Percentiles rank a stretch among this genome's conserved stretches.
Evolutionary conservation across 2,888 invertebrate genomes (phyloP).

Genomic region (Baronia brevicornis): DNA sequence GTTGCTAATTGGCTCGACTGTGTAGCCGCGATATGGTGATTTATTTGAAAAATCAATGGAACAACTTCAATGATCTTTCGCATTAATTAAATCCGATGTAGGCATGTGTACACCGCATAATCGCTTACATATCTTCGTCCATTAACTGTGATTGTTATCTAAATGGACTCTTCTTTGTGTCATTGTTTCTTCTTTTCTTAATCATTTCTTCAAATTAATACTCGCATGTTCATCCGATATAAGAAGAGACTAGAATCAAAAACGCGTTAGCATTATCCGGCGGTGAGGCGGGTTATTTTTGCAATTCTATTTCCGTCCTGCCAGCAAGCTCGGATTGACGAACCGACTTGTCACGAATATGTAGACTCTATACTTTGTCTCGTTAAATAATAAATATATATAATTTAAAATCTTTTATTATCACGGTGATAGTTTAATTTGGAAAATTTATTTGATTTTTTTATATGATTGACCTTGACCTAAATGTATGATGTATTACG

Average conservation of each 20-base stretch:
- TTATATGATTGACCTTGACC: conserved; percentile 64
- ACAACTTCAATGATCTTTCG: conserved; percentile 16
- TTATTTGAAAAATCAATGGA: conserved; percentile 29
- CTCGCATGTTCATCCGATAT: conserved; percentile 31
- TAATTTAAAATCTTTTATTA: conserved; percentile 19
- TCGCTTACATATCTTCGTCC: conserved; percentile 19
- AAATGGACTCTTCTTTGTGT: conserved; percentile 17
- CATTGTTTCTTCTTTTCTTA: conserved; percentile 16
- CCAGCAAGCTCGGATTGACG: conserved; percentile 73
- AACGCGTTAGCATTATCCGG: conserved; percentile 69
- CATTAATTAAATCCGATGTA: conserved; percentile 17
- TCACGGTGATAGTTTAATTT: no score
- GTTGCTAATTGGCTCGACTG: conserved; percentile 45
- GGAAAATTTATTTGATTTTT: no score
- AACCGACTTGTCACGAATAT: conserved; percentile 66
- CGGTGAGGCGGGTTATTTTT: conserved; percentile 67
- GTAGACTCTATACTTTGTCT: conserved; percentile 46
- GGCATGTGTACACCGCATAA: conserved; percentile 17
- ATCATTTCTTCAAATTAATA: conserved; percentile 20
- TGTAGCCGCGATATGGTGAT: conserved; percentile 41
- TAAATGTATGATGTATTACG: conserved; percentile 42
- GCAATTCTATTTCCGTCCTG: conserved; percentile 63
- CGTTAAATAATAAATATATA: conserved; percentile 31
- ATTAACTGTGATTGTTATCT: conserved; percentile 18
- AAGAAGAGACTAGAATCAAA: conserved; percentile 62